These are phyloP conservation scores for Chouioia cunea DNA, from an alignment of 2,888 invertebrate genomes.

Conservation along the genomic window DNA sequence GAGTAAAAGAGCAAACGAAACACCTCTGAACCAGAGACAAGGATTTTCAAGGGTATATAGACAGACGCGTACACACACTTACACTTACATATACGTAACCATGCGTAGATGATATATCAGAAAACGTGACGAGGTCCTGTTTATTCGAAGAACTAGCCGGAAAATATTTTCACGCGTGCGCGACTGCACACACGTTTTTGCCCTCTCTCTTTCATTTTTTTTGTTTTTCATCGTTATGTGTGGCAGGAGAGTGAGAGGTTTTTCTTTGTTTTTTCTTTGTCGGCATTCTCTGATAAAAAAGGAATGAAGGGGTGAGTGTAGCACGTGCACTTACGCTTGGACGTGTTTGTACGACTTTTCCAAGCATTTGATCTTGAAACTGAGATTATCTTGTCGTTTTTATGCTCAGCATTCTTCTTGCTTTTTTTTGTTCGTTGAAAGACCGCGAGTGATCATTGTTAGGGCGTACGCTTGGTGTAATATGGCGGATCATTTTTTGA, in stretches of 20 bases:
- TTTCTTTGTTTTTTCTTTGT: constrained; percentile 25
- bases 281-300: neutral
- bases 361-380: constrained; percentile 28
- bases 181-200: neutral
- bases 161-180: constrained; percentile 46
- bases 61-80: neutral
- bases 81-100: neutral
- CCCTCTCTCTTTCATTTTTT: neutral
- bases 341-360: constrained; percentile 30
- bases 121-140: constrained; percentile 42
- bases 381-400: no score
- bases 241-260: neutral
- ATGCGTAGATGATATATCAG: constrained; percentile 29
- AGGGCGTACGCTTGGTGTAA: neutral
- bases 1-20: constrained; percentile 28
- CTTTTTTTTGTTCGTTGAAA: constrained; percentile 3
- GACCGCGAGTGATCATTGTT: constrained; percentile 12
- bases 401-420: neutral
- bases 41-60: constrained; percentile 34
- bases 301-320: no score
- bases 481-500: neutral
- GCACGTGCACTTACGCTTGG: neutral
- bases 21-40: constrained; percentile 25
- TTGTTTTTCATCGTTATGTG: neutral
- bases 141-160: constrained; percentile 34